Base-by-base conservation (phyloP, 2,113 vertebrate species). In the Onychorhynchus coronatus region DNA sequence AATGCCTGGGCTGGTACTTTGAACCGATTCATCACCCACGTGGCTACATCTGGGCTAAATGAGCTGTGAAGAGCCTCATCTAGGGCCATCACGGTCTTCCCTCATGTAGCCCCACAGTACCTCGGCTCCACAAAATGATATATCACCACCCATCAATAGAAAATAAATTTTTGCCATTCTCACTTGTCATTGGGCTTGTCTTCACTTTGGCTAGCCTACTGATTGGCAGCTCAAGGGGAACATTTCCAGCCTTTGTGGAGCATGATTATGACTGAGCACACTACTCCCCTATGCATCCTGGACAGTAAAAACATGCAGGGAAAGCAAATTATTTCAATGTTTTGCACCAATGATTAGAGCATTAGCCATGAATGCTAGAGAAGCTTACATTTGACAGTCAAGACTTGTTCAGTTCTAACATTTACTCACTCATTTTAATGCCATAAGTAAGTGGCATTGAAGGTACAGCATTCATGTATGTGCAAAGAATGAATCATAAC, bases 111-210 rank as follows among this genome's bases (percentile, higher is more conserved):
- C 96, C 97, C 95, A 96, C 85, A 96, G 97, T 91, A 97, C 97
- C 98, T 96, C 97, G 92, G 95, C 98, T 98, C 98, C 98, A 97
- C 92, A 75, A 98, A 98, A 98, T 98, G 98, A 99, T 99, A 99
- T 99, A 98, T 99, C 98, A 99, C 98, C 98, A 98, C 95, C 98
- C 98, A 99, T 99, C 98, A 99, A 99, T 98, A 98, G 98, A 98
- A 99, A 99, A 99, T 99, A 99, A 99, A 99, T 99, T 99, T 99
- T 99, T 98, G 98, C 98, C 97, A 98, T 98, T 98, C 98, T 98
- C 93, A 94, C 98, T 98, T 98, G 98, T 99, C 98, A 98, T 98
- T 99, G 98, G 98, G 97, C 97, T 98, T 98, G 98, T 98, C 98
- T 98, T 98, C 98, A 96, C 96, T 98, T 98, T 77, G 81, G 95